A percentile compares a stretch with the other conserved stretches of the same genome.
These are phyloP conservation scores for Leucania comma DNA, from an alignment of 2,888 invertebrate genomes.

Conservation along the genomic window DNA sequence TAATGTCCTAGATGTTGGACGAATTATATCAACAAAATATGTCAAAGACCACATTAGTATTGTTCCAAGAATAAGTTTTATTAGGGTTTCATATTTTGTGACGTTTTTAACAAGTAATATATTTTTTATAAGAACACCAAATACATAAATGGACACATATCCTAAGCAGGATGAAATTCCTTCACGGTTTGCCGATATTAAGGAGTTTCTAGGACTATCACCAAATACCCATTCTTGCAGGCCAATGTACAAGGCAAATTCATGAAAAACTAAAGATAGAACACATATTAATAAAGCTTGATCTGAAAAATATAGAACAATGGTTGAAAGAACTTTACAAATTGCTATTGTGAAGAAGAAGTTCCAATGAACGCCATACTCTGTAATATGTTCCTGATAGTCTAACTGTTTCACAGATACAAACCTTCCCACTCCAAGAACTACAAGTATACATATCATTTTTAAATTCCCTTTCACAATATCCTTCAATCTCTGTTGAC, in stretches of 20 bases:
- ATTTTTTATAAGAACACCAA: slow-evolving; percentile 92
- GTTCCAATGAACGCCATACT: slow-evolving; percentile 99
- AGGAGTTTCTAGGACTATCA: slow-evolving; percentile 87
- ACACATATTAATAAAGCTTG: slow-evolving; percentile 90
- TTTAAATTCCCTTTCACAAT: slow-evolving; percentile 81
- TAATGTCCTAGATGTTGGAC: slow-evolving; percentile 94
- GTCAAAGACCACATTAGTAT: slow-evolving; percentile 83
- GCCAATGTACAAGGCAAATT: slow-evolving; percentile 91
- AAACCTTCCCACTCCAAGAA: slow-evolving; percentile 92
- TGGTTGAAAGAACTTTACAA: slow-evolving; percentile 93
- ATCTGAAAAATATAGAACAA: slow-evolving; percentile 90
- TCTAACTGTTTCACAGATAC: slow-evolving; percentile 91
- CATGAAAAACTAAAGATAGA: slow-evolving; percentile 91
- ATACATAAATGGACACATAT: slow-evolving; percentile 95
- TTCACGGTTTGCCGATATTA: slow-evolving; percentile 97
- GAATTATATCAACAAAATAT: slow-evolving; percentile 85
- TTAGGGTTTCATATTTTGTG: slow-evolving; percentile 65
- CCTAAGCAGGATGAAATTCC: slow-evolving; percentile 96
- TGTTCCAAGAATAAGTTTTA: slow-evolving; percentile 67
- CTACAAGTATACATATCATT: slow-evolving; percentile 79
- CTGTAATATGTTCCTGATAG: slow-evolving; percentile 97
- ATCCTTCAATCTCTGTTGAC: slow-evolving; percentile 71
- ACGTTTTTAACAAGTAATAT: slow-evolving; percentile 83
- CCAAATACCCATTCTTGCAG: slow-evolving; percentile 94
- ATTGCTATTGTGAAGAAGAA: slow-evolving; percentile 98